Base-by-base conservation (phyloP, 1,140 invertebrate species). In the Drosophila biarmipes region DNA sequence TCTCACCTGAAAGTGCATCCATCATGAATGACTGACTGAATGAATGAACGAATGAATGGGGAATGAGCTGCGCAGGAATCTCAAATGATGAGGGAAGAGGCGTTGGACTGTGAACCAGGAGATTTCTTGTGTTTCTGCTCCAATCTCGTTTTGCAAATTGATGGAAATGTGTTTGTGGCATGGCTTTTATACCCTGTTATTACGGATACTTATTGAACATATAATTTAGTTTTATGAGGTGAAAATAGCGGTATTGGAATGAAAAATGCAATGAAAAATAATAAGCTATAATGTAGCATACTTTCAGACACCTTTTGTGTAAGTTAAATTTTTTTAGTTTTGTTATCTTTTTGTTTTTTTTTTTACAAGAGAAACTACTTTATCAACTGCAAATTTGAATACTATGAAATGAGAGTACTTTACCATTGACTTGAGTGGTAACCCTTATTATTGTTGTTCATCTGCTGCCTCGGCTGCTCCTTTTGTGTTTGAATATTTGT, bases 41-140 rank as follows among this genome's bases (percentile, higher is more conserved):
- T 68, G 66, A 53, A 27, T 67, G 63, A 67, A 8, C 15, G 38
- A 40, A 8, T 40, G 38, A 17, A 55, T 63, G 59, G 6, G 46
- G 46, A 68, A 37, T 53, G 64, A 52, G 46, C 12, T 42, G 46
- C 14, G 31, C 17, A 48, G 57, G 45, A 48, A 29, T 48, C 24
- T 48, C 10, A 48, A 48, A 35, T 35, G 59, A 63, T 51, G 52
- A 45, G 53, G 24, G 6, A 46, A 58, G 56, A 84, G 85, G 87
- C 80, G 87, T 87, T 82, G 79, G 87, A 90, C 82, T 90, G 87
- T 90, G 71, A 90, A 90, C 67, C 69, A 59, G 58, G 35, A 76
- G 72, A 90, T 78, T 40, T 46, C 17, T 35, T 35, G 6, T 19
- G 29, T 14, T 19, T 27, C 34, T 34, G 21, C 21, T 34, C 17